These are phyloP conservation scores for Catotricha subobsoleta DNA, from an alignment of 2,888 invertebrate species.

Conservation along the genomic window DNA sequence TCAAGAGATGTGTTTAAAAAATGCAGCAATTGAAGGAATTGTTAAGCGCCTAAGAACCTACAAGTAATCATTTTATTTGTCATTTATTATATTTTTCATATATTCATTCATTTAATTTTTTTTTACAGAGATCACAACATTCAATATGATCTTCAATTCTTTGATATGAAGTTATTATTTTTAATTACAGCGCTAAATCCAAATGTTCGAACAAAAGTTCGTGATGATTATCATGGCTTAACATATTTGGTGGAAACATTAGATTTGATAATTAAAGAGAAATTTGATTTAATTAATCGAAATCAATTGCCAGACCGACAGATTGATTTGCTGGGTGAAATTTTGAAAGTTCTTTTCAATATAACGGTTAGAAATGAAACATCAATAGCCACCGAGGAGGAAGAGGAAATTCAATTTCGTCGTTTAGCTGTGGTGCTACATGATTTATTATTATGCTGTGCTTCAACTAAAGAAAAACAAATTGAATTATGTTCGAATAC, in stretches of 20 bases:
- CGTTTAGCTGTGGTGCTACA: conserved; percentile 49
- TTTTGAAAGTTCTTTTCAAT: conserved; percentile 64
- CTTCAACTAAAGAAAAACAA: conserved; percentile 38
- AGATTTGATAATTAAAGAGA: conserved; percentile 40
- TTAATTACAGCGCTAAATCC: conserved; percentile 68
- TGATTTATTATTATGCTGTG: conserved; percentile 43
- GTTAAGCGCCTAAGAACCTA: conserved; percentile 51
- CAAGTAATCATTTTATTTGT: conserved; percentile 20
- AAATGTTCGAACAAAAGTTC: conserved; percentile 44
- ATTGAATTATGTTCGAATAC: conserved; percentile 59
- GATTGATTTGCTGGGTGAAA: conserved; percentile 48
- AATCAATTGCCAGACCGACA: conserved; percentile 33
- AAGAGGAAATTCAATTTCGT: conserved; percentile 51
- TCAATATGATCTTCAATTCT: conserved; percentile 57
- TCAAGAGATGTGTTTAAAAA: conserved; percentile 39
- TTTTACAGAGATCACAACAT: conserved; percentile 34
- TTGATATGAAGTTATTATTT: conserved; percentile 76
- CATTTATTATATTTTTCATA: not conserved
- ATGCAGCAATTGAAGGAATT: conserved; percentile 51
- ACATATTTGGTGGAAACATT: conserved; percentile 48
- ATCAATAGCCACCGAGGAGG: conserved; percentile 32
- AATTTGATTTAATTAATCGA: conserved; percentile 14
- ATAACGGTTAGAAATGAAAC: conserved; percentile 38
- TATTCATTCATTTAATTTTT: not conserved
- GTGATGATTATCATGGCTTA: conserved; percentile 49